Evolutionary conservation across 2,888 invertebrate species (phyloP).

Genomic region (Heliconius charithonia): DNA sequence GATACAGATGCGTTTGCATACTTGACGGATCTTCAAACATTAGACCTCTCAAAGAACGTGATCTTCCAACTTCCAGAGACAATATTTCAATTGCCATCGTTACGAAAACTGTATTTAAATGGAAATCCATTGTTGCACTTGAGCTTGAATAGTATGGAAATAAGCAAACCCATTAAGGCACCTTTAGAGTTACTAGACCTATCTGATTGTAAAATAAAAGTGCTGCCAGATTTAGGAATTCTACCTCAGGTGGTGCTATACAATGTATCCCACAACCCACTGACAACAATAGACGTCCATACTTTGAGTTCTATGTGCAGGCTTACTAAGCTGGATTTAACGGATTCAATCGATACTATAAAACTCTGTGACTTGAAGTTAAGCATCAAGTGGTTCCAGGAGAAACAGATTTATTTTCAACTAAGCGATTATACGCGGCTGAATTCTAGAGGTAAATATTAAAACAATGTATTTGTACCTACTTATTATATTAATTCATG

Average conservation of each 20-base stretch:
- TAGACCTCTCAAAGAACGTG: conserved; percentile 84
- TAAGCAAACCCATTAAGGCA: conserved; percentile 82
- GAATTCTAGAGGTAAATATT: conserved; percentile 64
- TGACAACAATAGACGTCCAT: conserved; percentile 73
- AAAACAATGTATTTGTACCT: neutral
- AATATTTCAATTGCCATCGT: conserved; percentile 82
- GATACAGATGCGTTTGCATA: conserved; percentile 80
- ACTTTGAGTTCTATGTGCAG: conserved; percentile 86
- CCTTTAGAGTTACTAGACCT: conserved; percentile 84
- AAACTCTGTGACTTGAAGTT: conserved; percentile 64
- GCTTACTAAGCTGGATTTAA: conserved; percentile 82
- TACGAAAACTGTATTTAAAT: conserved; percentile 85
- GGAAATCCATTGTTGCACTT: conserved; percentile 78
- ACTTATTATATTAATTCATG: neutral
- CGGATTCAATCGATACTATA: conserved; percentile 64
- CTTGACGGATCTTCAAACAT: conserved; percentile 77
- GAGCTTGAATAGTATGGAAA: conserved; percentile 63
- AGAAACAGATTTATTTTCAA: conserved; percentile 63
- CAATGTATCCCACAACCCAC: conserved; percentile 85
- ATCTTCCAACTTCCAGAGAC: conserved; percentile 76
- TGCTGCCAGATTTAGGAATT: conserved; percentile 85
- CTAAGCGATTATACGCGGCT: conserved; percentile 69
- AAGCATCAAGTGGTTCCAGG: conserved; percentile 71
- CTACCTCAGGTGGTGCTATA: conserved; percentile 84
- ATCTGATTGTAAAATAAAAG: conserved; percentile 83